Evolutionary conservation across 37 sponge, comb jelly and placozoan genomes (phyloP).

Genomic region (Axinella damicornis): DNA sequence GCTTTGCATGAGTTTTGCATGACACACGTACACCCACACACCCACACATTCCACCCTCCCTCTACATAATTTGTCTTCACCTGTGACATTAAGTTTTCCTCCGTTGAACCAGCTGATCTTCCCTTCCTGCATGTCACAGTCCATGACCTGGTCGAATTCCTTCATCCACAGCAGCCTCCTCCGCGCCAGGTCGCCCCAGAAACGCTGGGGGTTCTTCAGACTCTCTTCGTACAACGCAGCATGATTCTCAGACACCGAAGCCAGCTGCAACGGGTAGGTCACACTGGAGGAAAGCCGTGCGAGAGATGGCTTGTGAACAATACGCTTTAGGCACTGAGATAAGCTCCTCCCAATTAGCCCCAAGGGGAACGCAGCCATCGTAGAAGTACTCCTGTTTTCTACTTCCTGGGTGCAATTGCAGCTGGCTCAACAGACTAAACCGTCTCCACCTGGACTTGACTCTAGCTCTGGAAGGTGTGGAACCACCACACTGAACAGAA

Average conservation of each 20-base stretch:
- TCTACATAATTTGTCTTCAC: conserved; percentile 56
- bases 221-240: conserved; percentile 76
- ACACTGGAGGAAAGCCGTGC: neutral
- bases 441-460: too few species aligned
- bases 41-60: too few species aligned
- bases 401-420: too few species aligned
- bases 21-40: neutral
- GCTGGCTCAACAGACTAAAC: too few species aligned
- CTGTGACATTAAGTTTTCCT: conserved; percentile 87
- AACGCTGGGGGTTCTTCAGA: conserved; percentile 75
- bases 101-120: conserved; percentile 88
- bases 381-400: too few species aligned
- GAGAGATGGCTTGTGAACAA: neutral
- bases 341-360: too few species aligned
- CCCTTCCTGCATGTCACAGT: conserved; percentile 81
- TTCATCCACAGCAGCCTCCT: conserved; percentile 79
- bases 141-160: conserved; percentile 80
- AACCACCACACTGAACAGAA: too few species aligned
- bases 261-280: conserved; percentile 64
- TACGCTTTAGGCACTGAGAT: neutral
- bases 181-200: conserved; percentile 90
- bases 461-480: too few species aligned
- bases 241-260: conserved; percentile 52
- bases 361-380: too few species aligned
- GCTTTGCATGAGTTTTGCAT: too few species aligned